phyloP scores from a whole-genome alignment of 1,140 invertebrate genomes.

The Tenebrio molitor region DNA sequence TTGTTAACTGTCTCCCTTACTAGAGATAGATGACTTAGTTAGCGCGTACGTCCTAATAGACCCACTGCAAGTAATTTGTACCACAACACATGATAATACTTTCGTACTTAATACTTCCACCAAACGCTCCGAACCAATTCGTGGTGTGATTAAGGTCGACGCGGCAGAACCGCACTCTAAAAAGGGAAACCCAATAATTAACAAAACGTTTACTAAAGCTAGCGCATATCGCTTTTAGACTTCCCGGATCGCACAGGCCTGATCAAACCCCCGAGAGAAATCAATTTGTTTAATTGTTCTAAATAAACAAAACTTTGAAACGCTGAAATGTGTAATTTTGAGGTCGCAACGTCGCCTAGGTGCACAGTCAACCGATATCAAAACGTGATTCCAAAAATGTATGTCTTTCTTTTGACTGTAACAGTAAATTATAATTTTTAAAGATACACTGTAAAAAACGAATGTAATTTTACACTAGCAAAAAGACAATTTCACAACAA shows the following conservation, averaged over 20 bases:
- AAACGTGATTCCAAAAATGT: too few species aligned
- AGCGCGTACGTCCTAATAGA: slow-evolving; percentile 31
- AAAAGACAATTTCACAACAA: too few species aligned
- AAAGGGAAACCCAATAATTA: slow-evolving; percentile 29
- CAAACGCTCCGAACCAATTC: background rate
- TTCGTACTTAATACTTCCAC: slow-evolving; percentile 40
- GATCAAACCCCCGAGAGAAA: slow-evolving; percentile 19
- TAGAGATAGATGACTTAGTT: slow-evolving; percentile 57
- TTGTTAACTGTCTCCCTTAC: slow-evolving; percentile 59
- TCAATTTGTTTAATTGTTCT: slow-evolving; percentile 6
- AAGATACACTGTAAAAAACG: too few species aligned
- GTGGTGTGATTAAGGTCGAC: slow-evolving; percentile 13
- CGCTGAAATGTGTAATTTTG: background rate
- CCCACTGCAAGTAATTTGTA: slow-evolving; percentile 21
- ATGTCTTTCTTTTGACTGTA: too few species aligned
- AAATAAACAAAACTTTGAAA: slow-evolving; percentile 1
- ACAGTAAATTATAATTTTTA: too few species aligned
- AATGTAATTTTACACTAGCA: too few species aligned
- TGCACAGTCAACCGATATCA: too few species aligned
- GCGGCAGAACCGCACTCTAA: background rate
- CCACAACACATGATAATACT: slow-evolving; percentile 46
- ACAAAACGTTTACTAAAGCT: slow-evolving; percentile 21
- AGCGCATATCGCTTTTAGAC: background rate
- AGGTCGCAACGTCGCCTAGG: too few species aligned
- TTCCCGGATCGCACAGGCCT: background rate